Evolutionary conservation across 2,888 invertebrate species (phyloP), one percentile per base, ranked within the genome.

Genomic region (Drosophila dives): DNA sequence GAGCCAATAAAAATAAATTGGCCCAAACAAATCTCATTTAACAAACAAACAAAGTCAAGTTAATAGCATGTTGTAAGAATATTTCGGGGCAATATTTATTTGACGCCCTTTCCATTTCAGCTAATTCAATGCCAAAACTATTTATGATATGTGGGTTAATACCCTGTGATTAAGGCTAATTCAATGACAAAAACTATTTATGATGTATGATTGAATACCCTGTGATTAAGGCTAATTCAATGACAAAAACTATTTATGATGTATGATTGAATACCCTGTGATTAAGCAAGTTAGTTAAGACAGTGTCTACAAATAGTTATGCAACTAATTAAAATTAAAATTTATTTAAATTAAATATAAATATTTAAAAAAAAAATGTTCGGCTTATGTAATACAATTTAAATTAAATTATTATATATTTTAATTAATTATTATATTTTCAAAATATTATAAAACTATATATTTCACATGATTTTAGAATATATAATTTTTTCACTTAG

Each of bases 41-140:
- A 59, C 68, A 85, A 76, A 61, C 64, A 78, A 82, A 83, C 73
- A 83, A 80, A 65, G 56, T 34, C 51, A 38, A 40, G 32, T 63
- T 63, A 59, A 72, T 72, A 49, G 59, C 20, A 51, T 77, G 64
- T 71, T 77, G 76, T 60, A 75, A 75, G 71, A 60, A 67, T 68
- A 50, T 64, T 61, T 49, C 33, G 58, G 51, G 38, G 33, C 38
- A 60, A 54, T 71, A 64, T 72, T 66, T 73, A 66, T 74, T 63
- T 49, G 42, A 59, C 64, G n/a, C 26, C 50, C 23, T 42, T 33
- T 49, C 40, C n/a, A 56, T 48, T 51, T 60, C 5, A 62, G 54
- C 51, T 26, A 73, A 73, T 79, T 83, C 73, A 87, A 72, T 75
- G 86, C 67, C 77, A 85, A 66, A 61, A 2, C 34, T 42, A 32